A percentile compares a stretch with the other conserved stretches of the same genome.
Conservation (phyloP, 2,888 invertebrate genomes). For the Cryptocheilus praepositus region DNA sequence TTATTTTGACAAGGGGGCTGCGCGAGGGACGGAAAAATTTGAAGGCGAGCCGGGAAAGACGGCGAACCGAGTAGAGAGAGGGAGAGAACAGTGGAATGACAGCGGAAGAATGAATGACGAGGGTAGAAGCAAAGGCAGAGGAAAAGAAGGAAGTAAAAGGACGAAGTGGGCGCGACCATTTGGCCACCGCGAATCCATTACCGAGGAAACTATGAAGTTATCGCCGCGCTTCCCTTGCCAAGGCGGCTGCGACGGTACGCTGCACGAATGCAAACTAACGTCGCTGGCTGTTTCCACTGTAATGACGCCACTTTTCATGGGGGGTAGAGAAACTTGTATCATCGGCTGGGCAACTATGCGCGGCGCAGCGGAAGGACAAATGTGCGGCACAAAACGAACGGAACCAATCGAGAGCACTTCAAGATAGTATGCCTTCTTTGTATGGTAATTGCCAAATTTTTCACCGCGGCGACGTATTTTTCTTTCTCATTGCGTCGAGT, state of each 20-base stretch:
- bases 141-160: constrained; percentile 9
- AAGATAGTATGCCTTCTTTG: too few relatives aligned
- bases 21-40: too few relatives aligned
- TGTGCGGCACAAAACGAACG: too few relatives aligned
- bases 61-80: not conserved
- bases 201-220: constrained; percentile 52
- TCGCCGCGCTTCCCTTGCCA: constrained; percentile 47
- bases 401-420: too few relatives aligned
- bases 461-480: too few relatives aligned
- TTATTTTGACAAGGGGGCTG: constrained; percentile 35
- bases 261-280: constrained; percentile 44
- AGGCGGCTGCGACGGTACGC: constrained; percentile 24
- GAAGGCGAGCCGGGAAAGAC: not conserved
- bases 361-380: too few relatives aligned
- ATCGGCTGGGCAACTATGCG: too few relatives aligned
- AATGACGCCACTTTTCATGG: constrained; percentile 16
- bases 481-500: too few relatives aligned
- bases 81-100: constrained; percentile 14
- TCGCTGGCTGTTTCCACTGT: constrained; percentile 29
- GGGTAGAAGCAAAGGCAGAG: not conserved
- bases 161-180: constrained; percentile 49
- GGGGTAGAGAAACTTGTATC: not conserved
- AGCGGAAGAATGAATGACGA: constrained; percentile 9
- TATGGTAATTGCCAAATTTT: too few relatives aligned
- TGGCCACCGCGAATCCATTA: constrained; percentile 56